These are phyloP conservation scores for Sisyra terminalis DNA, from an alignment of 2,888 invertebrate species.

Conservation along the genomic window DNA sequence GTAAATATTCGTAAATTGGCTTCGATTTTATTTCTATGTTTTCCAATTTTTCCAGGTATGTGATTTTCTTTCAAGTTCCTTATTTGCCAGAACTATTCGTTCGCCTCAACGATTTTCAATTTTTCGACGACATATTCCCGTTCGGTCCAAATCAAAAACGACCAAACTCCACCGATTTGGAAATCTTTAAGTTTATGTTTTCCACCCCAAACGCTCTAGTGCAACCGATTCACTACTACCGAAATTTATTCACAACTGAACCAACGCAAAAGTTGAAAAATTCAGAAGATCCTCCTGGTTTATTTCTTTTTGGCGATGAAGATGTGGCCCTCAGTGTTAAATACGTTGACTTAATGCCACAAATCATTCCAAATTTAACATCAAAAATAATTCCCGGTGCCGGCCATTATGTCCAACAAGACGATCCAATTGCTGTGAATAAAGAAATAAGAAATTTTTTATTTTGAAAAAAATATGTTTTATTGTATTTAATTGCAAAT, in stretches of 20 bases:
- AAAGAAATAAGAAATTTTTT: slow-evolving; percentile 30
- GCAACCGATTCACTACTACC: slow-evolving; percentile 39
- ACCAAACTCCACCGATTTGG: slow-evolving; percentile 27
- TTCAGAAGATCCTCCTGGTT: slow-evolving; percentile 26
- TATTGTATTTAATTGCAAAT: too few relatives aligned
- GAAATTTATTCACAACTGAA: slow-evolving; percentile 27
- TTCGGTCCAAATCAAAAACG: slow-evolving; percentile 11
- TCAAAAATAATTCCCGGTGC: slow-evolving; percentile 27
- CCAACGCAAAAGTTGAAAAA: slow-evolving; percentile 20
- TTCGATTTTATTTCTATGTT: slow-evolving; percentile 4
- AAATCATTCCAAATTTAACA: slow-evolving; percentile 28
- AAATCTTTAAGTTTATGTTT: slow-evolving; percentile 40
- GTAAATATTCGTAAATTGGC: slow-evolving; percentile 20
- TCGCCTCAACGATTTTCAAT: slow-evolving; percentile 25
- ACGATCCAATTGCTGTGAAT: slow-evolving; percentile 34
- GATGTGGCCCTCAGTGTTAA: slow-evolving; percentile 26
- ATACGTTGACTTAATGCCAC: slow-evolving; percentile 24
- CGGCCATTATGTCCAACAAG: slow-evolving; percentile 38
- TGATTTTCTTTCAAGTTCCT: slow-evolving; percentile 37
- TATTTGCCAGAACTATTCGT: slow-evolving; percentile 34
- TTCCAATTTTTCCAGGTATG: slow-evolving; percentile 28
- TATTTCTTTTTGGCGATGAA: slow-evolving; percentile 27
- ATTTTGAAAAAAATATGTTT: slow-evolving; percentile 6
- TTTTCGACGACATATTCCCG: slow-evolving; percentile 24
- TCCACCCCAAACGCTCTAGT: slow-evolving; percentile 27